phyloP scores from a whole-genome alignment of 1,140 invertebrate species.

The Cecropterus lyciades region DNA sequence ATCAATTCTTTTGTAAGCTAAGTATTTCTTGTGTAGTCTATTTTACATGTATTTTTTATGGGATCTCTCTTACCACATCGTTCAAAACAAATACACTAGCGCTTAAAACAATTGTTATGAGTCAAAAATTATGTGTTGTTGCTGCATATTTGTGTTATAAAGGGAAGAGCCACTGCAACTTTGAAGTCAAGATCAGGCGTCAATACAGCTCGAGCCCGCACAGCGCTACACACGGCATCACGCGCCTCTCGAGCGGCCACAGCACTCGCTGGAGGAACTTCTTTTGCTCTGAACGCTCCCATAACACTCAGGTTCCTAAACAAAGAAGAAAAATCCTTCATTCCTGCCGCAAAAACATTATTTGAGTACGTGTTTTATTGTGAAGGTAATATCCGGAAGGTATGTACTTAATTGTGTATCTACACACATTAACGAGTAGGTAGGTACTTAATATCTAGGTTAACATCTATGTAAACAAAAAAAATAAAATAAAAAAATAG shows the following conservation, averaged over 20 bases:
- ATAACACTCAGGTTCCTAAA: conserved; percentile 61
- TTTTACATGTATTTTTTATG: too few species aligned
- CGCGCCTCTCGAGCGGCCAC: conserved; percentile 68
- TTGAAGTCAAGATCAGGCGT: conserved; percentile 43
- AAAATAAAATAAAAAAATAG: too few species aligned
- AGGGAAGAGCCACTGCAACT: conserved; percentile 41
- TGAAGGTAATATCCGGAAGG: conserved; percentile 75
- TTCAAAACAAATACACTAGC: too few species aligned
- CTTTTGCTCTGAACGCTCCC: conserved; percentile 55
- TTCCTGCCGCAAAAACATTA: conserved; percentile 66
- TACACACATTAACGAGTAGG: too few species aligned
- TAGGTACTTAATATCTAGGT: too few species aligned
- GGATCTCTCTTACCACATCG: too few species aligned
- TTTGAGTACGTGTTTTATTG: conserved; percentile 77
- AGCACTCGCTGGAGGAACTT: conserved; percentile 54
- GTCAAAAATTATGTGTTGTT: too few species aligned
- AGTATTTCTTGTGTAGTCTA: too few species aligned
- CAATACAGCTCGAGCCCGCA: conserved; percentile 54
- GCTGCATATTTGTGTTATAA: neutral
- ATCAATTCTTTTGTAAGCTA: too few species aligned
- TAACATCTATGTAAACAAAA: too few species aligned
- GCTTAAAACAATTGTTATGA: too few species aligned
- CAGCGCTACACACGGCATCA: conserved; percentile 65
- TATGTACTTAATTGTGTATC: too few species aligned
- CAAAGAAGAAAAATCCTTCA: conserved; percentile 69